phyloP scores from a whole-genome alignment of 2,113 vertebrate genomes.

The Barbus barbus region DNA sequence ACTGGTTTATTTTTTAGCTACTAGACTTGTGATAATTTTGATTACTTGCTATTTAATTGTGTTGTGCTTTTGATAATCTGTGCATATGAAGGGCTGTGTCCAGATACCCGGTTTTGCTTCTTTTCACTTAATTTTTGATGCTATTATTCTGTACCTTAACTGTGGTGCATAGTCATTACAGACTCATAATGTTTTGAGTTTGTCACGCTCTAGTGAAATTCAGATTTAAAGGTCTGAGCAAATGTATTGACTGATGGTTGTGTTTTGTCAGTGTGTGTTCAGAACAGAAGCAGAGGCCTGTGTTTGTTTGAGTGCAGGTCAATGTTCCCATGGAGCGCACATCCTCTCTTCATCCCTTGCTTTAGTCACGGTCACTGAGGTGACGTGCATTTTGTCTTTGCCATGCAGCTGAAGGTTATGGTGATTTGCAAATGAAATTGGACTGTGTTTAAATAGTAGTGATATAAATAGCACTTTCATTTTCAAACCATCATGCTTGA shows the following conservation, averaged over 20 bases:
- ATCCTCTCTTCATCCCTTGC: constrained; percentile 6
- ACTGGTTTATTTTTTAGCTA: background rate
- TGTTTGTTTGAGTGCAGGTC: constrained; percentile 26
- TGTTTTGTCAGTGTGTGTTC: background rate
- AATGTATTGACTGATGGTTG: background rate
- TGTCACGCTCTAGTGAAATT: background rate
- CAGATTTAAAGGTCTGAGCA: no score
- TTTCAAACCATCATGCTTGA: no score
- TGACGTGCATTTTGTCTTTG: constrained; percentile 32
- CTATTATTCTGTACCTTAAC: background rate
- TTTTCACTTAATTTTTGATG: background rate
- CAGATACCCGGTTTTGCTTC: background rate
- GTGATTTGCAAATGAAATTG: background rate
- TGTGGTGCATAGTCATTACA: background rate
- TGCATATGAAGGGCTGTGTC: background rate
- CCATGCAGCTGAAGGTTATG: constrained; percentile 49
- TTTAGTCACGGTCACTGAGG: background rate
- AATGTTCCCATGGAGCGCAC: background rate
- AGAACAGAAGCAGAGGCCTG: background rate
- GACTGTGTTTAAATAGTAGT: background rate
- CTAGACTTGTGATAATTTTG: background rate
- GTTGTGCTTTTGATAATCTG: background rate
- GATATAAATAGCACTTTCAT: no score
- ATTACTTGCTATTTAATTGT: background rate
- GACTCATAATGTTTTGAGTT: background rate